Base-by-base conservation (phyloP, 2,797 vertebrate species). In the Rhodeus uyekii region DNA sequence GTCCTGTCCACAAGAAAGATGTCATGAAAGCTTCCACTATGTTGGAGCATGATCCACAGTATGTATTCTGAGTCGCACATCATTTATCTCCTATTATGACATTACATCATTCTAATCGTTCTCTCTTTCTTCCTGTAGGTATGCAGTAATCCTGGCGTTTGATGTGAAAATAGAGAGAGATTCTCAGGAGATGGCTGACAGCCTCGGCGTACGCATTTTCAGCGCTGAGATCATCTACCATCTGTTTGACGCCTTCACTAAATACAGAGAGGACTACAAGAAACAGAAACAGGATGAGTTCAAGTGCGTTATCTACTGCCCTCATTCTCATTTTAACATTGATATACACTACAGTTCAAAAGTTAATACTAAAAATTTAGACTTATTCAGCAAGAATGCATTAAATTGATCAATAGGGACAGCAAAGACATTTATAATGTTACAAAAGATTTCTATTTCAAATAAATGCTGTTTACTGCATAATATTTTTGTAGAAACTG, bases 171-270 rank as follows among this genome's bases (percentile, higher is more conserved):
- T 99, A 9, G 98, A 99, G 87, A 90, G 97, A 0, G 98, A 99
- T 16, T 97, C 97, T 1, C 98, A 99, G 93, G 98, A 99, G 85
- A 97, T 99, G 97, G 98, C 98, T 0, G 98, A 99, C 81, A 96
- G 95, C 72, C 93, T 99, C 87, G 97, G 98, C 0, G 98, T 99
- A 7, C 92, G 97, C 1, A 93, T 99, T 85, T 99, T 99, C 92
- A 98, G 95, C 5, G 98, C 98, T 12, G 98, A 99, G 89, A 99
- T 99, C 86, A 99, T 99, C 92, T 99, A 99, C 92, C 98, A 99
- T 78, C 93, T 99, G 87, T 99, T 99, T 46, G 98, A 99, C 82
- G 95, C 98, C 78, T 99, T 99, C 92, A 99, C 97, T 53, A 99
- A 99, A 88, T 99, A 97, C 4, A 93, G 98, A 69, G 97, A 99